Conservation (phyloP, 2,888 invertebrate species). For the Eugnorisma glareosa region DNA sequence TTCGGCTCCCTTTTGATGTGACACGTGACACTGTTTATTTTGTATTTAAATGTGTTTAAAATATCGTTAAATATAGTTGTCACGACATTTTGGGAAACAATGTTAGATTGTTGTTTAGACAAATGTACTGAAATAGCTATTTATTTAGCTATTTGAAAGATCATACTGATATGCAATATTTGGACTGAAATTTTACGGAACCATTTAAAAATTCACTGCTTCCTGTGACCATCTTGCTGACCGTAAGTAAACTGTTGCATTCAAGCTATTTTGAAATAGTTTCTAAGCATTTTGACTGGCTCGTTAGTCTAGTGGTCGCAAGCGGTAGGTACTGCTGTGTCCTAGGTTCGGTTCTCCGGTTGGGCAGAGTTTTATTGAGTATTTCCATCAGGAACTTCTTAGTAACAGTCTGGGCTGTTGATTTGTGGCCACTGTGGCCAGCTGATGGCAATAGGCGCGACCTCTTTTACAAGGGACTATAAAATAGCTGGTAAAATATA, state of each 20-base stretch:
- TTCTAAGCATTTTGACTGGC: too few species aligned
- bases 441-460: background rate
- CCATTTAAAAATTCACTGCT: background rate
- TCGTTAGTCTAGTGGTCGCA: background rate
- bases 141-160: background rate
- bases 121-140: conserved; percentile 29
- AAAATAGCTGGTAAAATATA: too few species aligned
- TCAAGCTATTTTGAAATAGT: too few species aligned
- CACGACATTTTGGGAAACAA: conserved; percentile 65
- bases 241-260: too few species aligned
- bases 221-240: background rate
- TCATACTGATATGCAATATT: background rate
- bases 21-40: conserved; percentile 74
- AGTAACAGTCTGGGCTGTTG: background rate
- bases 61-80: conserved; percentile 69
- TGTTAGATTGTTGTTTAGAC: conserved; percentile 52
- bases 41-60: conserved; percentile 72
- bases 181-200: background rate
- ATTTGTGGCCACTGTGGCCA: background rate
- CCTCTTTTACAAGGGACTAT: background rate
- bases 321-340: background rate
- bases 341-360: background rate
- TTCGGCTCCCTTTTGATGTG: conserved; percentile 76
- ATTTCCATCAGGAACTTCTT: background rate
- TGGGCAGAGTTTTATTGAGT: background rate